Evolutionary conservation across 92 coral and sea anemone species (phyloP), one percentile per base, ranked within the genome.

Genomic region (Galaxea fascicularis): DNA sequence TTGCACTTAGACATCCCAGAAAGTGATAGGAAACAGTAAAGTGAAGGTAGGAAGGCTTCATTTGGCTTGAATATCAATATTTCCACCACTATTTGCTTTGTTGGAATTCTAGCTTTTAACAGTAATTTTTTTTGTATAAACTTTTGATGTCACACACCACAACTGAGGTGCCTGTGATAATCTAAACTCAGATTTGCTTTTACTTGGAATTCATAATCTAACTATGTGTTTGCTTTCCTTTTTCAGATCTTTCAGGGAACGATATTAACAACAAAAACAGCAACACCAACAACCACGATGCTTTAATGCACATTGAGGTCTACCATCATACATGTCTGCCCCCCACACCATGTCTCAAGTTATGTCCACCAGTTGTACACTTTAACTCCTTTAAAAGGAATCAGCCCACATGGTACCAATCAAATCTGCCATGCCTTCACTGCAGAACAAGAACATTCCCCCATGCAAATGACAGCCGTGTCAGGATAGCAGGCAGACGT

Each of bases 311-410:
- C 44, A 4, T 8, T 41, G 15, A 49, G 1, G 44, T 41, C 53
- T 39, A 82, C 8, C 49, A 35, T 10, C 45, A 56, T 0, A 52
- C 14, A 21, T 13, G 27, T 53, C 47, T 67, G 18, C 45, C 69
- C 35, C 45, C 67, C 68, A 41, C 28, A 27, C 70, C 35, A 24
- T n/a, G 18, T 52, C 30, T 15, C 4, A 67, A 54, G 45, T 71
- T 69, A 56, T 44, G 56, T 82, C 78, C 57, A 67, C 44, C 65
- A 56, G 17, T 54, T 49, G 51, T 80, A 35, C 86, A 17, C 29
- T 82, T 29, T 17, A 56, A 52, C n/a, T 16, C 26, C 31, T 39
- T 53, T 22, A 41, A 70, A 54, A 24, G 68, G 39, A 80, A 68
- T 39, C 78, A 71, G 20, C 10, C 24, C 14, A 25, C 8, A 9